Percentiles rank a stretch among this genome's conserved stretches.
Evolutionary conservation across 2,113 vertebrate genomes (phyloP).

Genomic region (Varanus komodoensis): DNA sequence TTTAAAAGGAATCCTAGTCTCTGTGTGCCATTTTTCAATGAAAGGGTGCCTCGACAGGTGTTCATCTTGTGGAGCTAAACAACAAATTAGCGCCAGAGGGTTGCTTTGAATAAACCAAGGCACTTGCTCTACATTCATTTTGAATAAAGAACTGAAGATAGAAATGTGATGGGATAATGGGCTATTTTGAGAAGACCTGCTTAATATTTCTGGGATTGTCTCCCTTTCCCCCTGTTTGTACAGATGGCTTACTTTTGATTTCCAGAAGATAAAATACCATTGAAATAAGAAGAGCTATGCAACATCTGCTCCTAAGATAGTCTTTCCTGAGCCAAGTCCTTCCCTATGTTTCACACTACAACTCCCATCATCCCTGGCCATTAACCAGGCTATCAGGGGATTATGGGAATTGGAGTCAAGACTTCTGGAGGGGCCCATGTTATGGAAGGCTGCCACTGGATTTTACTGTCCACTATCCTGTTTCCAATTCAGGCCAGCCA

Average conservation of each 20-base stretch:
- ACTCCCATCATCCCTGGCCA: not conserved
- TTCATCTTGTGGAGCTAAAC: constrained; percentile 54
- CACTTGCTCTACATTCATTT: constrained; percentile 26
- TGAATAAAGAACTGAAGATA: constrained; percentile 50
- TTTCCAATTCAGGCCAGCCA: not conserved
- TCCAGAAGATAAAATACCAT: not conserved
- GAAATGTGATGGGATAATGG: constrained; percentile 47
- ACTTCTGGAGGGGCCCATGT: not conserved
- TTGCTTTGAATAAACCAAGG: constrained; percentile 56
- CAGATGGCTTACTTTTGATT: too few relatives aligned
- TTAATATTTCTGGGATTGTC: not conserved
- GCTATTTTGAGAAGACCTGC: constrained; percentile 14
- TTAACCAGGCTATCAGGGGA: too few relatives aligned
- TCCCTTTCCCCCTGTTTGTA: not conserved
- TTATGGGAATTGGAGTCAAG: not conserved
- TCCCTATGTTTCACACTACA: too few relatives aligned
- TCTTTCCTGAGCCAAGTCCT: not conserved
- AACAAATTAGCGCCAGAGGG: constrained; percentile 49
- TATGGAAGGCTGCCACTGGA: not conserved
- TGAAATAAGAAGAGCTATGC: not conserved
- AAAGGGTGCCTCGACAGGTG: constrained; percentile 51
- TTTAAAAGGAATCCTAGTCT: constrained; percentile 29
- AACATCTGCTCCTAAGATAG: not conserved
- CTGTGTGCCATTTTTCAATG: constrained; percentile 41
- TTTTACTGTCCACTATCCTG: not conserved